Conservation (phyloP, 1,140 invertebrate species). For the Choristoneura fumiferana region DNA sequence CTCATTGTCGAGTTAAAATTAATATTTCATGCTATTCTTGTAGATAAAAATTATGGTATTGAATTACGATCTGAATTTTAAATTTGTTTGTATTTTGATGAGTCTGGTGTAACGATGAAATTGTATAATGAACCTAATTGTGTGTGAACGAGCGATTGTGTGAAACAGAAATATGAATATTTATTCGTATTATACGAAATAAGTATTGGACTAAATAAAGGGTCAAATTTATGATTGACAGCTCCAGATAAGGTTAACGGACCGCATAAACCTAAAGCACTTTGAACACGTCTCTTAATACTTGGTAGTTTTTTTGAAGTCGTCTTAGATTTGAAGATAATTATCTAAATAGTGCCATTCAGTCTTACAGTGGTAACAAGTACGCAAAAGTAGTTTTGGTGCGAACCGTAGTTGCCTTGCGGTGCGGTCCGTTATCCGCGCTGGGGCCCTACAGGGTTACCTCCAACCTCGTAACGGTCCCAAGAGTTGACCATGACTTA, state of each 20-base stretch:
- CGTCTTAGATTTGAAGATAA: too few species aligned
- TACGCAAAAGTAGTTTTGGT: too few species aligned
- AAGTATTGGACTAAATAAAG: conserved; percentile 32
- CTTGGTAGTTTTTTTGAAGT: too few species aligned
- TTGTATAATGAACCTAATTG: conserved; percentile 71
- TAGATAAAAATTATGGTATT: conserved; percentile 66
- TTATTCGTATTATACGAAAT: conserved; percentile 46
- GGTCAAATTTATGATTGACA: conserved; percentile 36
- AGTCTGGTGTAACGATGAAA: conserved; percentile 40
- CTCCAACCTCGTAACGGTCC: conserved; percentile 24
- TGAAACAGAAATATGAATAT: conserved; percentile 59
- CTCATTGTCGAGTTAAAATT: conserved; percentile 57
- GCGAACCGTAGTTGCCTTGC: not conserved
- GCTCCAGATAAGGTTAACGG: not conserved
- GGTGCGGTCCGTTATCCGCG: conserved; percentile 23
- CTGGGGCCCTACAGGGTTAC: conserved; percentile 27
- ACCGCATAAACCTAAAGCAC: not conserved
- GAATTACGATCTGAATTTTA: conserved; percentile 67
- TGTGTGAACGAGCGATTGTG: conserved; percentile 60
- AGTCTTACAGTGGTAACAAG: too few species aligned
- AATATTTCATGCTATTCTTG: conserved; percentile 62
- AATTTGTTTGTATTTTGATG: conserved; percentile 49
- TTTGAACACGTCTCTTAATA: too few species aligned
- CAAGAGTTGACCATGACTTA: not conserved
- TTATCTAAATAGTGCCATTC: too few species aligned